Evolutionary conservation across 1,140 invertebrate genomes (phyloP).

Genomic region (Pomphorhynchus laevis): DNA sequence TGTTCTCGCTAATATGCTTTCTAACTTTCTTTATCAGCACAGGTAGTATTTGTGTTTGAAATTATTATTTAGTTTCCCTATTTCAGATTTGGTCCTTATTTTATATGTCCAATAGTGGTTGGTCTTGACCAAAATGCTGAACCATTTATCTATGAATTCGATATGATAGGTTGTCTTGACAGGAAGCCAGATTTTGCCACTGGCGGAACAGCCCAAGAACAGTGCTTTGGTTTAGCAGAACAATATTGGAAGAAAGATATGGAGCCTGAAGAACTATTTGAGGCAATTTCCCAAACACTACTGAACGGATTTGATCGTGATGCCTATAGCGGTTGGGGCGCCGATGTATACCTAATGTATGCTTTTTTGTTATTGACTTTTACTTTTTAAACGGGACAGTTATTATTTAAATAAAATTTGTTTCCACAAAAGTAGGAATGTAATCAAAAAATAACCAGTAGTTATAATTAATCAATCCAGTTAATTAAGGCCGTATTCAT

Average conservation of each 20-base stretch:
- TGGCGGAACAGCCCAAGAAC: conserved; percentile 55
- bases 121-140: conserved; percentile 53
- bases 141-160: conserved; percentile 64
- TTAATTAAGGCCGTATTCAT: too few species aligned
- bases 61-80: conserved; percentile 5
- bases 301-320: conserved; percentile 81
- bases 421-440: too few species aligned
- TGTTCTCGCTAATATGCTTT: conserved; percentile 58
- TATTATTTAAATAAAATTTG: too few species aligned
- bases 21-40: conserved; percentile 68
- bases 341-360: conserved; percentile 65
- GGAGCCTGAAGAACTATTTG: conserved; percentile 64
- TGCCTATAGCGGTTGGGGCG: conserved; percentile 86
- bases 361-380: too few species aligned
- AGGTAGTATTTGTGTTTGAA: conserved; percentile 22
- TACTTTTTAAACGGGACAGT: too few species aligned
- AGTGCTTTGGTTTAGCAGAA: conserved; percentile 89
- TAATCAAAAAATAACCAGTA: too few species aligned
- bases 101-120: conserved; percentile 73
- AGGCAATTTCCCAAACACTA: conserved; percentile 70
- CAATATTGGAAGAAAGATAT: conserved; percentile 33
- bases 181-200: conserved; percentile 71
- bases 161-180: conserved; percentile 59
- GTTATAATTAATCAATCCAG: too few species aligned
- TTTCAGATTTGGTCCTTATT: conserved; percentile 61